Evolutionary conservation across 2,113 vertebrate species (phyloP), one percentile per base, ranked within the genome.

Genomic region (Corythornis vintsioides): DNA sequence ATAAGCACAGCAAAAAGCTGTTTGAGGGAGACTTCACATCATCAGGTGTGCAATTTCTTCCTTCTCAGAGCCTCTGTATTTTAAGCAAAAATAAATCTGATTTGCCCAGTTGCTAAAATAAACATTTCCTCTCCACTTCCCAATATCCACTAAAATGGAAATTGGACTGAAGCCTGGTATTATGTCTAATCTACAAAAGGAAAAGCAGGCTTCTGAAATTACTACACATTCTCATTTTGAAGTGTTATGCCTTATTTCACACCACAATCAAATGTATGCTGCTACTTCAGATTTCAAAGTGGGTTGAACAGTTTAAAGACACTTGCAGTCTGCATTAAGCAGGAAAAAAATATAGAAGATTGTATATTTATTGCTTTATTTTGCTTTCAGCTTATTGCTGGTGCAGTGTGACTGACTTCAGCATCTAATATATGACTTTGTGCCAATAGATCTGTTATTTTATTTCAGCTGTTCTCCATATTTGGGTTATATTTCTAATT

Each of bases 61-160:
- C 22, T 81, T 56, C 14, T 86, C 47, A 66, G 64, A 83, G 29
- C 21, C 43, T 59, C 83, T 76, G 21, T 45, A 69, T 61, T 88
- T 83, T 72, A 16, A 88, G 61, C 24, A 94, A 86, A 93, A 86
- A 47, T 9, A 0, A 63, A 77, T 87, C 81, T 90, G 17, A 65
- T 90, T 84, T 84, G 29, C 65, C 48, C 26, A 16, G 45, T 69
- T 75, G 48, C 61, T 90, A 86, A 93, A 94, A 86, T 86, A 95
- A 94, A 79, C 50, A 70, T n/a, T 84, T 93, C 43, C 70, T 86
- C 73, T 78, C 45, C 69, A 74, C 70, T 88, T 43, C 45, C 33
- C 73, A 78, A 1, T 88, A 94, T 56, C 77, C 70, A 88, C 80
- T 59, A 75, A 95, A 90, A 94, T 86, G 67, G 89, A 89, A 93